These are phyloP conservation scores for Sebastes steindachneri DNA, from an alignment of 2,797 vertebrate species.

Conservation along the genomic window DNA sequence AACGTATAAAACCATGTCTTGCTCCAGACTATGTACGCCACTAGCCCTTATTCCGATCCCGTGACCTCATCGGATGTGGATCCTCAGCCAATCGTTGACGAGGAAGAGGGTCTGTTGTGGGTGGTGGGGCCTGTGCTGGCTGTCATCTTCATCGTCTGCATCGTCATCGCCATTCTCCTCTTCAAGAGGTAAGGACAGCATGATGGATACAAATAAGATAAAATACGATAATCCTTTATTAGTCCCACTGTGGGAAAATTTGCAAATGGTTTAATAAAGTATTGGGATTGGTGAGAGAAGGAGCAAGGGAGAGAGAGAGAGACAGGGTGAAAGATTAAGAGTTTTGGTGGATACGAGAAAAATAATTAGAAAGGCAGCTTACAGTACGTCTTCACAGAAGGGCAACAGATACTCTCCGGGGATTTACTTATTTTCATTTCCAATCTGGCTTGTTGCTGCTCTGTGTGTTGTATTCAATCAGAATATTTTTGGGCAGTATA, in stretches of 20 bases:
- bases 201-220: not conserved
- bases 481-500: not conserved
- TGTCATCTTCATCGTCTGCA: conserved; percentile 99
- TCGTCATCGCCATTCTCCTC: conserved; percentile 98
- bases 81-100: conserved; percentile 96
- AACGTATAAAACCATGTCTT: not conserved
- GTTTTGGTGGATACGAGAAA: not conserved
- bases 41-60: conserved; percentile 96
- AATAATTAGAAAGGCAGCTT: not conserved
- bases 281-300: not conserved
- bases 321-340: not conserved
- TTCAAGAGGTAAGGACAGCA: conserved; percentile 92
- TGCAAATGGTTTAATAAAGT: not conserved
- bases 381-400: not conserved
- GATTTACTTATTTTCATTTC: not conserved
- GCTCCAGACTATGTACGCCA: conserved; percentile 93
- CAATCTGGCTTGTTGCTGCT: not conserved
- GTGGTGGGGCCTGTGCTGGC: conserved; percentile 98
- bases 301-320: not conserved
- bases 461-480: not conserved
- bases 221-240: too few relatives aligned
- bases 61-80: conserved; percentile 95
- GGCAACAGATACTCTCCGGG: not conserved
- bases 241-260: too few relatives aligned
- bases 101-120: conserved; percentile 98